A percentile compares a stretch with the other conserved stretches of the same genome.
phyloP scores from a whole-genome alignment of 2,888 invertebrate genomes.

The Zhengitettix transpicula region DNA sequence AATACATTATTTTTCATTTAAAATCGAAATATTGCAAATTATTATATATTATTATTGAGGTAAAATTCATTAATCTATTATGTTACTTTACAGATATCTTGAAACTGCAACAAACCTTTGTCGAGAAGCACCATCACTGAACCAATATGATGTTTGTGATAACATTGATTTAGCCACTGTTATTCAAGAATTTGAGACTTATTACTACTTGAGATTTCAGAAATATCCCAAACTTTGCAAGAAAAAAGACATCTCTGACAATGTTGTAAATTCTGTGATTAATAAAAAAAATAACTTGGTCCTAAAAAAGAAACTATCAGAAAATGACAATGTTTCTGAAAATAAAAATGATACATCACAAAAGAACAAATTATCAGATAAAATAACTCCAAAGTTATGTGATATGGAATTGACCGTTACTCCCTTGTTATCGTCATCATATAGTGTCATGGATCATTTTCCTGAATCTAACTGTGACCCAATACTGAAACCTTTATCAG shows the following conservation, averaged over 20 bases:
- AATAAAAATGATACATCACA: neutral
- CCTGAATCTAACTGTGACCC: slow-evolving; percentile 11
- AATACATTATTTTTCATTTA: too few relatives aligned
- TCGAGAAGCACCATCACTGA: slow-evolving; percentile 54
- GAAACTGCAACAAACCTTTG: slow-evolving; percentile 47
- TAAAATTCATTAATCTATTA: neutral
- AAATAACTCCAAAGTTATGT: neutral
- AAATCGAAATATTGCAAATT: too few relatives aligned
- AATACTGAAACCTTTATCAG: slow-evolving; percentile 21
- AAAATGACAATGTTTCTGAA: neutral
- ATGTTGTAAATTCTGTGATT: neutral
- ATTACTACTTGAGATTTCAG: slow-evolving; percentile 69
- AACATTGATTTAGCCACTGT: slow-evolving; percentile 81
- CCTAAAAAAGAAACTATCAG: neutral
- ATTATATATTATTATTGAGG: too few relatives aligned
- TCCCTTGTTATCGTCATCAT: too few relatives aligned
- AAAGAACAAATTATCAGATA: neutral
- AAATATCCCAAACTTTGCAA: slow-evolving; percentile 70
- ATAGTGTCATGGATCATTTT: too few relatives aligned
- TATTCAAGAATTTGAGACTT: slow-evolving; percentile 75
- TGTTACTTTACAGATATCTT: slow-evolving; percentile 25
- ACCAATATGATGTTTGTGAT: slow-evolving; percentile 64
- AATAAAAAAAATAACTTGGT: neutral
- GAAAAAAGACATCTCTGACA: slow-evolving; percentile 19
- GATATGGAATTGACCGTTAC: too few relatives aligned